Conservation (phyloP, 1,140 invertebrate genomes). For the Gryon sp. region DNA sequence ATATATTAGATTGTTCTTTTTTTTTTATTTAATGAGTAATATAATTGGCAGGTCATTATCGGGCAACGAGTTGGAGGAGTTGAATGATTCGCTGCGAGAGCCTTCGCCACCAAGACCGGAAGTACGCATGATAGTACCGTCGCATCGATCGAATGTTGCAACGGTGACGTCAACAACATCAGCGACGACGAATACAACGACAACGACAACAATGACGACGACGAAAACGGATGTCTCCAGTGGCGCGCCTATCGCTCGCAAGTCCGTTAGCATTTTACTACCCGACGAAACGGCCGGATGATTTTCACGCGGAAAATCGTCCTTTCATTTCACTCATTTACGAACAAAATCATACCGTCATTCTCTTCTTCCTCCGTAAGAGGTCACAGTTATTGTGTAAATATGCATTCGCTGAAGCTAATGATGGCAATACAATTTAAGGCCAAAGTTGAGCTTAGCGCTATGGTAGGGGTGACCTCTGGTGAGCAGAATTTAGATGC, state of each 20-base stretch:
- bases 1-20: too few relatives aligned
- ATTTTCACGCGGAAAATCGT: slow-evolving; percentile 67
- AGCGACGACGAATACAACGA: slow-evolving; percentile 17
- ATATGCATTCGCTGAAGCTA: slow-evolving; percentile 36
- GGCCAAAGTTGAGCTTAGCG: slow-evolving; percentile 47
- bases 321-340: slow-evolving; percentile 34
- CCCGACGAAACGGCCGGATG: slow-evolving; percentile 74
- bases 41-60: slow-evolving; percentile 62
- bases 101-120: slow-evolving; percentile 71
- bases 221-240: slow-evolving; percentile 41
- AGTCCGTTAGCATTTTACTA: slow-evolving; percentile 77
- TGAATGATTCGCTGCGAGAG: slow-evolving; percentile 65
- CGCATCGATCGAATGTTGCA: slow-evolving; percentile 67
- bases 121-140: slow-evolving; percentile 72
- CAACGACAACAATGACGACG: slow-evolving; percentile 37
- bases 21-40: slow-evolving; percentile 26
- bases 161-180: slow-evolving; percentile 35
- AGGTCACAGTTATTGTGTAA: slow-evolving; percentile 53
- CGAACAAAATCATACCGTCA: slow-evolving; percentile 25
- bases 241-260: slow-evolving; percentile 64
- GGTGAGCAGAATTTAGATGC: slow-evolving; percentile 48
- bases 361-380: slow-evolving; percentile 60
- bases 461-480: slow-evolving; percentile 62
- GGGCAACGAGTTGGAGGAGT: slow-evolving; percentile 63
- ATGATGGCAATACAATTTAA: slow-evolving; percentile 47